Base-by-base conservation (phyloP, 1,140 invertebrate species). In the Archivesica marissinica region DNA sequence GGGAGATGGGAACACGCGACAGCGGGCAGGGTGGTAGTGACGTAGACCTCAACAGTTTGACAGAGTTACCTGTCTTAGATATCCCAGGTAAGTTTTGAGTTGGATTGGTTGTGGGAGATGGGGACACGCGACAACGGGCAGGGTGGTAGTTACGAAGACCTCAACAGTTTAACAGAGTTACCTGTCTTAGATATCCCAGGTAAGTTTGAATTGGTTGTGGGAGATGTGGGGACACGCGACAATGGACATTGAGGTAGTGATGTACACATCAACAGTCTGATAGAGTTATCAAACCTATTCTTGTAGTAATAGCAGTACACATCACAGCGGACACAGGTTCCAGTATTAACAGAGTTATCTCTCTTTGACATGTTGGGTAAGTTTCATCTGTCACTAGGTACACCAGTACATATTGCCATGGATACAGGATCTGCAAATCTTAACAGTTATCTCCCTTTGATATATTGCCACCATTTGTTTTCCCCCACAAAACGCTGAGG, bases 1-100 rank as follows among this genome's bases (percentile, higher is more conserved):
- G 41, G 1, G 81, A 84, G 56, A 39, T 84, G 30, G 70, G 61
- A 9, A 84, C 81, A 2, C 28, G 44, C 15, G 81, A 84, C 72
- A 84, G 81, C 35, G 81, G 81, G 33, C 70, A 68, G 28, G 81
- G 81, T 25, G 81, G 72, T 20, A 84, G 81, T 76, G 81, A 84
- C 13, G 38, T 75, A 0, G 81, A 84, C 38, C 44, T 44, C 30
- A 76, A 44, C 54, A 76, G 54, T 20, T 28, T 77, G 11, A n/a
- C 41, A 17, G 81, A 76, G 28, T 39, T 54, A 25, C 54, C 56
- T 52, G 59, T 28, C 35, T 25, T 44, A 39, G 54, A 61, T 39
- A 64, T 39, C 39, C 6, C 50, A 47, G 64, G 78, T 80, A 33
- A 68, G 78, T 11, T 11, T 47, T 20, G 20, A 47, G 20, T 47